These are phyloP conservation scores for Bradypodion pumilum DNA, from an alignment of 2,797 vertebrate species.

Conservation along the genomic window DNA sequence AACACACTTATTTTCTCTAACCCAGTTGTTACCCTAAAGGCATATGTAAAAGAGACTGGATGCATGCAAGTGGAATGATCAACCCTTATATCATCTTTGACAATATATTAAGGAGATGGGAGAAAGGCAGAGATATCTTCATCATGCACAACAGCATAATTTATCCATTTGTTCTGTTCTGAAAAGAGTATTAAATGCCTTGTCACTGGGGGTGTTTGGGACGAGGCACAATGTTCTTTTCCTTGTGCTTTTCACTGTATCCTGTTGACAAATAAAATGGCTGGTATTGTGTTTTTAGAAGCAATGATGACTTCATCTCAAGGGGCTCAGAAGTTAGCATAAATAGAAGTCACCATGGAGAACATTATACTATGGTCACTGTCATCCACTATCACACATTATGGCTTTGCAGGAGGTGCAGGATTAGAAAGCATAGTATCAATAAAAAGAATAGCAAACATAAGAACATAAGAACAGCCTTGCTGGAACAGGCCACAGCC, in stretches of 20 bases:
- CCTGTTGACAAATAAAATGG: slow-evolving; percentile 39
- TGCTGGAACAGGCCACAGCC: no score
- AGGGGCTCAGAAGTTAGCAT: not conserved
- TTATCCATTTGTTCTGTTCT: slow-evolving; percentile 22
- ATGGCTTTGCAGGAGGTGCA: not conserved
- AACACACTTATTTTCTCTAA: slow-evolving; percentile 33
- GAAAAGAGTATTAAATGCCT: slow-evolving; percentile 8
- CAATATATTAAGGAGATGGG: slow-evolving; percentile 29
- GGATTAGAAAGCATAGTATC: not conserved
- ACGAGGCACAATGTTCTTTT: slow-evolving; percentile 28
- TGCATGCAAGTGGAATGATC: slow-evolving; percentile 26
- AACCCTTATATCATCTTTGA: slow-evolving; percentile 53
- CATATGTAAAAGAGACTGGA: slow-evolving; percentile 44
- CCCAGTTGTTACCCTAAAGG: slow-evolving; percentile 9
- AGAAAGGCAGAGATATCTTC: slow-evolving; percentile 36
- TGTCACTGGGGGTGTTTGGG: slow-evolving; percentile 19
- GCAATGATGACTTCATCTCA: slow-evolving; percentile 14
- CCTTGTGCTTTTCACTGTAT: slow-evolving; percentile 11
- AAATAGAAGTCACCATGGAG: not conserved
- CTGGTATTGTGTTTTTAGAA: slow-evolving; percentile 9
- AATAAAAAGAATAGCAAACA: not conserved
- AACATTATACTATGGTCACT: not conserved
- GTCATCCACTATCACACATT: slow-evolving; percentile 7
- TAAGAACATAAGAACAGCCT: no score
- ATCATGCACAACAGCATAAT: slow-evolving; percentile 31